Percentiles rank a stretch among this genome's conserved stretches.
phyloP scores from a whole-genome alignment of 1,140 invertebrate species.

The Stratiolaelaps scimitus region DNA sequence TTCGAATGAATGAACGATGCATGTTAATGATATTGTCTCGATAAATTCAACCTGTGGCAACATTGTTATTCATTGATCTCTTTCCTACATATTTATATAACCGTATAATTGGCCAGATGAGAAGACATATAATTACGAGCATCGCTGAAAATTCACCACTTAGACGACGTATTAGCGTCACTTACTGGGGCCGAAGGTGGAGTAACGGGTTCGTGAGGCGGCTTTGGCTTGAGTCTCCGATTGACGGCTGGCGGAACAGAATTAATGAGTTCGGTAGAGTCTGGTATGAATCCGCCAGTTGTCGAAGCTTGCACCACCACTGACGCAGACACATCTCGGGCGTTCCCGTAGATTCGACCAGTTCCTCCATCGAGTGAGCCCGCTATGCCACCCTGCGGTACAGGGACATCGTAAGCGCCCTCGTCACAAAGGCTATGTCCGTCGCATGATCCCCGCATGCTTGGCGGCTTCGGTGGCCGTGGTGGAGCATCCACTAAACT shows the following conservation, averaged over 20 bases:
- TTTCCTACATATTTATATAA: no score
- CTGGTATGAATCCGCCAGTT: not conserved
- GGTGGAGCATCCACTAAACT: not conserved
- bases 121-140: no score
- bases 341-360: slow-evolving; percentile 21
- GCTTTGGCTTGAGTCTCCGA: slow-evolving; percentile 58
- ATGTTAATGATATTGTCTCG: no score
- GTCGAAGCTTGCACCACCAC: no score
- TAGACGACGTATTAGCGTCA: no score
- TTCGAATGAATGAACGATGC: no score
- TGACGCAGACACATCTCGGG: not conserved
- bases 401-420: slow-evolving; percentile 7
- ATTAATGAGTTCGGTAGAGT: slow-evolving; percentile 33
- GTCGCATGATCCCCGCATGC: not conserved
- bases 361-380: not conserved
- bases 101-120: no score
- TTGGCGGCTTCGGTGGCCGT: slow-evolving; percentile 7
- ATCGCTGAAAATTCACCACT: no score
- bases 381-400: not conserved
- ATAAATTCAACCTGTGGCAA: no score
- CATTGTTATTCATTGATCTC: no score
- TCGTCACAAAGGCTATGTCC: slow-evolving; percentile 6
- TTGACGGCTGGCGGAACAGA: slow-evolving; percentile 56
- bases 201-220: slow-evolving; percentile 37
- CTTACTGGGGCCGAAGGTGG: not conserved